Percentiles rank a stretch among this genome's conserved stretches.
Evolutionary conservation across 2,888 invertebrate genomes (phyloP).

Genomic region (Mayetiola destructor): DNA sequence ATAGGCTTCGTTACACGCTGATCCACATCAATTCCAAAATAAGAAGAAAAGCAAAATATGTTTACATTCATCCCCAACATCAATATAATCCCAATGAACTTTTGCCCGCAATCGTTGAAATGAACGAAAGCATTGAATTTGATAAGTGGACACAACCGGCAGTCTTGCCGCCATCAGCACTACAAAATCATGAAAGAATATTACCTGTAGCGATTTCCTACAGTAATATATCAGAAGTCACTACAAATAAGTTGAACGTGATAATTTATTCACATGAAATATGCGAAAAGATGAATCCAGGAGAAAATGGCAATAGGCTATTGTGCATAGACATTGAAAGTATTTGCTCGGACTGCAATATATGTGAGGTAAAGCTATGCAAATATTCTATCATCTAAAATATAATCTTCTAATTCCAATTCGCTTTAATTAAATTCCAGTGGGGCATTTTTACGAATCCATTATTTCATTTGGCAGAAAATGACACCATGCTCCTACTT

Average conservation of each 20-base stretch:
- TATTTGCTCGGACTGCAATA: slow-evolving; percentile 10
- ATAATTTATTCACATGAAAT: slow-evolving; percentile 2
- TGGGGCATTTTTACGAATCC: not conserved
- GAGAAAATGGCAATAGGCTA: slow-evolving; percentile 8
- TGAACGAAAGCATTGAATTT: slow-evolving; percentile 11
- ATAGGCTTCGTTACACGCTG: slow-evolving; percentile 7
- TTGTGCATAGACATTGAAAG: slow-evolving; percentile 10
- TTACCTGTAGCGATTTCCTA: slow-evolving; percentile 9
- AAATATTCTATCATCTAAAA: slow-evolving; percentile 5
- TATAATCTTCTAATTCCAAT: slow-evolving; percentile 6
- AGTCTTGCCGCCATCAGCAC: slow-evolving; percentile 8
- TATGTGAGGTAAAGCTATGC: slow-evolving; percentile 11
- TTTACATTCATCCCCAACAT: slow-evolving; percentile 8
- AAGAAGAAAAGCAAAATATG: slow-evolving; percentile 3
- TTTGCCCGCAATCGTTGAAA: slow-evolving; percentile 10
- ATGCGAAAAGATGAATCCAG: slow-evolving; percentile 9
- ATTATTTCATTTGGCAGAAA: slow-evolving; percentile 5
- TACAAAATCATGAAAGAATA: slow-evolving; percentile 9
- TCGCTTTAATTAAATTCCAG: slow-evolving; percentile 1
- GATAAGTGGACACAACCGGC: slow-evolving; percentile 10
- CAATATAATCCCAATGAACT: slow-evolving; percentile 9
- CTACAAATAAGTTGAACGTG: slow-evolving; percentile 7
- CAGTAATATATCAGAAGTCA: slow-evolving; percentile 1
- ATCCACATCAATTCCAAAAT: slow-evolving; percentile 3
- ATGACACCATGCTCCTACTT: slow-evolving; percentile 7